phyloP scores from a whole-genome alignment of 1,140 invertebrate species.

The Tetramorium alpestre region DNA sequence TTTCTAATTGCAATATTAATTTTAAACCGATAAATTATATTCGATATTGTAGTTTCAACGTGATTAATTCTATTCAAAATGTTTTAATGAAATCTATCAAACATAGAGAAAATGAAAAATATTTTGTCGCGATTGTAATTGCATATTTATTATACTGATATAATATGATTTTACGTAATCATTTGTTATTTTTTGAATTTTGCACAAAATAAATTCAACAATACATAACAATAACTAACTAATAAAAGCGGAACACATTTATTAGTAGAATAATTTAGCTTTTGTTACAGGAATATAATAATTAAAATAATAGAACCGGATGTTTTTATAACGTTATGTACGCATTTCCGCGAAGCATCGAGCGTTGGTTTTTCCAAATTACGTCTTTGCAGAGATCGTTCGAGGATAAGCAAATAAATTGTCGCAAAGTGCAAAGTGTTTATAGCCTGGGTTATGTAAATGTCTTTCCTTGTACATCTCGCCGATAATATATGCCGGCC shows the following conservation, averaged over 20 bases:
- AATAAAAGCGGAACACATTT: not conserved
- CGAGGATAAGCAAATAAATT: constrained; percentile 45
- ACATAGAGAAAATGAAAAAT: not conserved
- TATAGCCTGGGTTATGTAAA: constrained; percentile 24
- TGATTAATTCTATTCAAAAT: not conserved
- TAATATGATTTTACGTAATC: constrained; percentile 4
- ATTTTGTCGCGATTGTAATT: not conserved
- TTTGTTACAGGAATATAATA: constrained; percentile 1
- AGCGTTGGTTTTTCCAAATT: constrained; percentile 36
- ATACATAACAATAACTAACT: not conserved
- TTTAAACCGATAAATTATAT: not conserved
- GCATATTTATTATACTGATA: not conserved
- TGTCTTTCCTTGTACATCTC: not conserved
- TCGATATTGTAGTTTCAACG: not conserved
- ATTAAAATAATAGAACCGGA: constrained; percentile 27
- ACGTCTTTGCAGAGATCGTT: constrained; percentile 5
- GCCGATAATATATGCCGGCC: not conserved
- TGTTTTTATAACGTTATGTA: not conserved
- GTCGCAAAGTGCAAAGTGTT: constrained; percentile 26
- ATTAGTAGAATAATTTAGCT: not conserved
- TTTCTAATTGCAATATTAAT: not conserved
- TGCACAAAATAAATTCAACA: constrained; percentile 33
- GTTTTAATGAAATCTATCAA: not conserved
- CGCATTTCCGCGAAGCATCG: constrained; percentile 13
- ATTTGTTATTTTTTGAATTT: not conserved